Evolutionary conservation across 1,140 invertebrate species (phyloP).

Genomic region (Megathymus violae): DNA sequence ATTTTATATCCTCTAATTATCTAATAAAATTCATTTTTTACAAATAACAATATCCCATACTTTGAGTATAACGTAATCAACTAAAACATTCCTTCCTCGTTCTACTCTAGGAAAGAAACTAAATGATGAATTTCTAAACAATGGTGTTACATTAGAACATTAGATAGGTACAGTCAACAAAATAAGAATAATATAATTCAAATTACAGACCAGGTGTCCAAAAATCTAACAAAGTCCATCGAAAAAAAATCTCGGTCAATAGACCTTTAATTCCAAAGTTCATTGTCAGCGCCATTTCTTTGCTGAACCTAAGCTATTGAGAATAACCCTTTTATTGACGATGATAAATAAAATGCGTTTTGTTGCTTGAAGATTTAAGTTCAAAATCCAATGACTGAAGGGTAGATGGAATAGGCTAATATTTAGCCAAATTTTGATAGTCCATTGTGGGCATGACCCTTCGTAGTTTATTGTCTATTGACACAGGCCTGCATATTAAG

Average conservation of each 20-base stretch:
- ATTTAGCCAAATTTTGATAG: constrained; percentile 46
- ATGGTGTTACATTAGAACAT: too few relatives aligned
- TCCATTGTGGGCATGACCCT: constrained; percentile 59
- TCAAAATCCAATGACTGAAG: constrained; percentile 28
- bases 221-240: constrained; percentile 1
- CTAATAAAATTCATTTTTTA: too few relatives aligned
- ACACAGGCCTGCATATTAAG: constrained; percentile 45
- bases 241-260: constrained; percentile 37
- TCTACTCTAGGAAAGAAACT: too few relatives aligned
- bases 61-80: too few relatives aligned
- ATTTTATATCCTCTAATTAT: too few relatives aligned
- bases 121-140: too few relatives aligned
- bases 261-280: constrained; percentile 36
- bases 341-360: constrained; percentile 26
- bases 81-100: too few relatives aligned
- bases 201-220: constrained; percentile 46
- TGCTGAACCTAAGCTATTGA: constrained; percentile 42
- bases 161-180: too few relatives aligned
- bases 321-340: constrained; percentile 46
- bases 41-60: too few relatives aligned
- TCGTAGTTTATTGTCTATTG: constrained; percentile 47
- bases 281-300: constrained; percentile 45
- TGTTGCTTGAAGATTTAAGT: constrained; percentile 4
- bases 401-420: constrained; percentile 34
- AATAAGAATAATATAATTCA: constrained; percentile 23